Evolutionary conservation across 2,888 invertebrate species (phyloP), one percentile per base, ranked within the genome.

Genomic region (Globia sparganii): DNA sequence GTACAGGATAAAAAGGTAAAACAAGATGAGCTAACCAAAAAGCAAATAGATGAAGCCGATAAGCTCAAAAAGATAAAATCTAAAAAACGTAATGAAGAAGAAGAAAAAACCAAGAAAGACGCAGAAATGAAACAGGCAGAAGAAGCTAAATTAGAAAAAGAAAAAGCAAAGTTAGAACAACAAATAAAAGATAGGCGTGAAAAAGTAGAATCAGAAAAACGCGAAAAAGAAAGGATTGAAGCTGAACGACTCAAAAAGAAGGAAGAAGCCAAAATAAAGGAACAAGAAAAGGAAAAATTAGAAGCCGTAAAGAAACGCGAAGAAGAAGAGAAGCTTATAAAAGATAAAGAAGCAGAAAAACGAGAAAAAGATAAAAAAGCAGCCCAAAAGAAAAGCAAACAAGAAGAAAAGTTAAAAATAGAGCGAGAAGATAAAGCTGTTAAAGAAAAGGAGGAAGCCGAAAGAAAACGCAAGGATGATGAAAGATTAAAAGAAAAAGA

Each of bases 1-100:
- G 25, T 73, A 75, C 78, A 77, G 4, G 21, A 76, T 62, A 71
- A 90, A 69, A 86, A 90, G 67, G 74, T 49, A 4, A 59, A 69
- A 37, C 58, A 59, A 56, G 74, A 61, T 31, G 34, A 70, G 34
- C 31, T 73, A 66, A 34, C 43, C 64, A 70, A 82, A 66, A 69
- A 74, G 85, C 77, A 75, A 62, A 68, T 82, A 84, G 74, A 74
- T 66, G 69, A 67, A 72, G 56, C 59, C 15, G 76, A 80, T 77
- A 83, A 64, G 21, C 28, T 59, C 18, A 62, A 68, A 43, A 31
- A 61, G 21, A 70, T 84, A 25, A 67, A 81, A 56, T 73, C 53
- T 9, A 64, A 80, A 31, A 81, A 75, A 67, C 75, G 37, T 77
- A 86, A 78, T 75, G 56, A 70, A 58, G 43, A 84, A 15, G 21